Percentiles rank a stretch among this genome's conserved stretches.
These are phyloP conservation scores for Drosophila sucinea DNA, from an alignment of 1,140 invertebrate species.

Conservation along the genomic window DNA sequence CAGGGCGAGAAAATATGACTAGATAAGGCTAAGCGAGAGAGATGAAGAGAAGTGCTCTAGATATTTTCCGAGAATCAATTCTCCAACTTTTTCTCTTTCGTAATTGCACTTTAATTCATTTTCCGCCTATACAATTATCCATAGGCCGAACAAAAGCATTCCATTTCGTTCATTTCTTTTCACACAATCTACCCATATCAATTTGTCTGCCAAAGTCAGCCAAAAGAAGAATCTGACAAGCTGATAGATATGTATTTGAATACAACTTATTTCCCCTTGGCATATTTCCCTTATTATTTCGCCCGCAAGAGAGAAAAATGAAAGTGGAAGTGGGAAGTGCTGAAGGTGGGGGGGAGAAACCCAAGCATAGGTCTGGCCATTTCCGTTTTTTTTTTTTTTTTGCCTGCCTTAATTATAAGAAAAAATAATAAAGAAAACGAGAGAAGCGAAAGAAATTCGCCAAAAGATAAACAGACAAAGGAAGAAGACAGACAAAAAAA, in stretches of 20 bases:
- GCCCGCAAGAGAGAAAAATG: constrained; percentile 12
- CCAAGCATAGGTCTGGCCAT: constrained; percentile 15
- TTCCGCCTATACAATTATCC: background rate
- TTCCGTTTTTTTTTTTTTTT: background rate
- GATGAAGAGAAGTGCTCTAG: background rate
- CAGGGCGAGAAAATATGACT: background rate
- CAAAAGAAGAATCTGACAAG: constrained; percentile 45
- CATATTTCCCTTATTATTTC: constrained; percentile 66
- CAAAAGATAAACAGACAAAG: constrained; percentile 78
- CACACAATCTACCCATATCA: constrained; percentile 29
- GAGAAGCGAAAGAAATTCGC: constrained; percentile 57
- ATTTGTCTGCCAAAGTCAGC: constrained; percentile 54
- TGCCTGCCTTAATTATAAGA: constrained; percentile 71
- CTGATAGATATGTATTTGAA: constrained; percentile 46
- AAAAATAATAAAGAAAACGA: constrained; percentile 62
- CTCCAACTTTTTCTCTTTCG: background rate
- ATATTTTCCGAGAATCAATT: background rate
- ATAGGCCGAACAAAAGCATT: constrained; percentile 1
- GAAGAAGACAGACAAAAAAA: constrained; percentile 18
- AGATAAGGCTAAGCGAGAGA: background rate
- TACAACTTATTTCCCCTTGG: constrained; percentile 53
- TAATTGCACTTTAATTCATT: constrained; percentile 15
- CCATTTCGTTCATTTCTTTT: background rate
- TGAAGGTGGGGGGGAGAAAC: constrained; percentile 12
- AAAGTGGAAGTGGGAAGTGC: constrained; percentile 48